A percentile compares a stretch with the other conserved stretches of the same genome.
Conservation (phyloP, 1,140 invertebrate species). For the Papilio dardanus region DNA sequence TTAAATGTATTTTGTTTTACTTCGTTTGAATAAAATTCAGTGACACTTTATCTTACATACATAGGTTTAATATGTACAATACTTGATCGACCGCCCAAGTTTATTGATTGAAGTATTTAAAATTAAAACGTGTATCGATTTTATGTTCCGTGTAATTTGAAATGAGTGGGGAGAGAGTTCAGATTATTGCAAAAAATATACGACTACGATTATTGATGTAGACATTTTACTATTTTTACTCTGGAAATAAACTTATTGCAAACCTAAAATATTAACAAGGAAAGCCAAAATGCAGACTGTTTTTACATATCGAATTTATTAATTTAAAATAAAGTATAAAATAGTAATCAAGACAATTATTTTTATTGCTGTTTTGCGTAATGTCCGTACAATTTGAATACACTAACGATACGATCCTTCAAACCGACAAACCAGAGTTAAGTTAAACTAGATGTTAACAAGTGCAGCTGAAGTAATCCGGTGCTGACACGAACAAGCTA, state of each 20-base stretch:
- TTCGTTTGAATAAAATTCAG: background rate
- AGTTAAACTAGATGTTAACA: background rate
- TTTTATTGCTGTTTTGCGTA: too few relatives aligned
- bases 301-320: too few relatives aligned
- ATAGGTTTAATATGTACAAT: background rate
- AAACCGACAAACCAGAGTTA: background rate
- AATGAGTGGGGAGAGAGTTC: background rate
- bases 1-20: background rate
- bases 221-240: too few relatives aligned
- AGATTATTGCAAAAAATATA: constrained; percentile 2
- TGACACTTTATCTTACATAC: background rate
- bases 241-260: too few relatives aligned
- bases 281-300: too few relatives aligned
- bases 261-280: too few relatives aligned
- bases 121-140: constrained; percentile 6
- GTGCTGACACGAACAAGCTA: constrained; percentile 13
- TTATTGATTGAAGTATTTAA: background rate
- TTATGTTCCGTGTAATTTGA: constrained; percentile 9
- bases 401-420: background rate
- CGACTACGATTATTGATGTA: too few relatives aligned
- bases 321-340: too few relatives aligned
- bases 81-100: background rate
- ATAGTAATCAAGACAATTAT: too few relatives aligned
- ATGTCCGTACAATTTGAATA: too few relatives aligned
- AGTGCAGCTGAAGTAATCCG: background rate